phyloP scores from a whole-genome alignment of 2,797 vertebrate species.

The Rhinatrema bivittatum region DNA sequence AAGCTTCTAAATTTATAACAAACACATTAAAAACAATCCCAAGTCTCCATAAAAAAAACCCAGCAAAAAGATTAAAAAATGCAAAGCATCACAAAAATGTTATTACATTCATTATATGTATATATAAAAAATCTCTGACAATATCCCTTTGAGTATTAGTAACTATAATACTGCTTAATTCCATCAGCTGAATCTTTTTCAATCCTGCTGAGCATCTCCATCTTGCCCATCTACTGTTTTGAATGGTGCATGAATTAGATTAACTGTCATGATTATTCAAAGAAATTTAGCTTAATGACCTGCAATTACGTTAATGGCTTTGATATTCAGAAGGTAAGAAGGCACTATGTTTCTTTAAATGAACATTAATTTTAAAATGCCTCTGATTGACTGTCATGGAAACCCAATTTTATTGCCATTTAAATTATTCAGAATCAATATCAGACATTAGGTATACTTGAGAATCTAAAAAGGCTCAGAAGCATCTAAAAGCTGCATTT shows the following conservation, averaged over 20 bases:
- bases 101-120: no score
- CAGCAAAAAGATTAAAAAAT: no score
- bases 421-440: constrained; percentile 70
- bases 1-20: no score
- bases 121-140: no score
- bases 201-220: constrained; percentile 3
- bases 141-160: background rate
- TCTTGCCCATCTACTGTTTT: constrained; percentile 21
- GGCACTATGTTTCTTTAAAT: constrained; percentile 47
- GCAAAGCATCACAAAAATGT: no score
- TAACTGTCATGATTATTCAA: constrained; percentile 45
- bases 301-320: constrained; percentile 56
- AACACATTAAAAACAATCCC: no score
- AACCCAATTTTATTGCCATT: constrained; percentile 57
- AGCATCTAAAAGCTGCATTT: constrained; percentile 14
- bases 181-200: background rate
- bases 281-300: constrained; percentile 54
- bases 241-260: constrained; percentile 41
- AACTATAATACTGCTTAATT: background rate
- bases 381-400: constrained; percentile 56
- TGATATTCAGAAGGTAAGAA: constrained; percentile 54
- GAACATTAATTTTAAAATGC: constrained; percentile 59
- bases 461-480: constrained; percentile 24
- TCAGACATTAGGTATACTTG: constrained; percentile 34
- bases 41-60: no score